Evolutionary conservation across 2,797 vertebrate genomes (phyloP), one percentile per base, ranked within the genome.

Genomic region (Rhinatrema bivittatum): DNA sequence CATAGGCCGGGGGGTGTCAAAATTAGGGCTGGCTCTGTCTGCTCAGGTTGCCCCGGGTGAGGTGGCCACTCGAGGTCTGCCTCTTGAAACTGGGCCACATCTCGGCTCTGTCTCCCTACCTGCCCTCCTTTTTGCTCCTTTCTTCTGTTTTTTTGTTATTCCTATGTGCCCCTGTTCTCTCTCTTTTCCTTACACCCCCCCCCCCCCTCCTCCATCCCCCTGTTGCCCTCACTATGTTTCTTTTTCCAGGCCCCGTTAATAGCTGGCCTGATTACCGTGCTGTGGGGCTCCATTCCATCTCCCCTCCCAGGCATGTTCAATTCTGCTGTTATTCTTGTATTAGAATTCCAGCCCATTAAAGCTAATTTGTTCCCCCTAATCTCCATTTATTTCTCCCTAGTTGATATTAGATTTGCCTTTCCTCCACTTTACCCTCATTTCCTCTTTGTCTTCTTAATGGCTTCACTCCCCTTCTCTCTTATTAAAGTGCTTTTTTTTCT

Each of bases 351-450:
- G 60, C 63, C 66, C 61, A 72, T 72, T 70, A 70, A 63, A 61
- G 69, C 66, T 68, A 72, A 69, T 70, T 70, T 68, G 63, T 68
- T 68, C 68, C 52, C 66, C 69, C 66, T 72, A 69, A 65, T 72
- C 66, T 72, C 66, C 63, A 69, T 72, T 70, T 72, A 69, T 72
- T 70, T 72, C 68, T 70, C 69, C 68, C 68, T 72, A 47, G 65
- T 69, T 70, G 65, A 60, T 72, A 69, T 70, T 70, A 69, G 60
- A 65, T 68, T 60, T 70, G 56, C 54, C 40, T 68, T 58, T 63
- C 69, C 63, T 62, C 70, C 63, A 53, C 60, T 52, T 54, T 52
- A 32, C 63, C 49, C 50, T 65, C 66, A 59, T 72, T 70, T 70
- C 60, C 58, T 65, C 60, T 67, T 67, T 62, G 60, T 70, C 66